A percentile compares a stretch with the other conserved stretches of the same genome.
Evolutionary conservation across 2,888 invertebrate genomes (phyloP).

Genomic region (Pinctada fucata): DNA sequence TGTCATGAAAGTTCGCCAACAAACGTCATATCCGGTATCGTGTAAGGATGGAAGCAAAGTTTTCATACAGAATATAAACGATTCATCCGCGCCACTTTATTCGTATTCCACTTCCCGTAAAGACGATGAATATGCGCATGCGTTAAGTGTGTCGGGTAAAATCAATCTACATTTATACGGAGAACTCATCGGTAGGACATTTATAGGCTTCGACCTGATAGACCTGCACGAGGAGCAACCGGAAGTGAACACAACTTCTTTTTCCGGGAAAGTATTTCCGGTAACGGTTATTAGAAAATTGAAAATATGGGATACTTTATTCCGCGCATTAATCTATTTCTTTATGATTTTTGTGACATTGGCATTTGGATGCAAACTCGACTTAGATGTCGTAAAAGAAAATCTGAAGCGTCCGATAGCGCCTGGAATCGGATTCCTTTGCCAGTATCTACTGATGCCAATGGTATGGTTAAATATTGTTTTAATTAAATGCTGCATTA

Average conservation of each 20-base stretch:
- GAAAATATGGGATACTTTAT: conserved; percentile 62
- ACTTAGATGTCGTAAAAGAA: conserved; percentile 73
- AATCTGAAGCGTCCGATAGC: conserved; percentile 78
- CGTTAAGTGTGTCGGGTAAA: background rate
- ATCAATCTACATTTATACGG: conserved; percentile 13
- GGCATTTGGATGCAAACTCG: conserved; percentile 78
- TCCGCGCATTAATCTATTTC: conserved; percentile 70
- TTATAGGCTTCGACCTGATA: background rate
- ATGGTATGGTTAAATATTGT: conserved; percentile 72
- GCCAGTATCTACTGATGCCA: conserved; percentile 80
- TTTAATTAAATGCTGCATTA: background rate
- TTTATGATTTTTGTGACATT: conserved; percentile 74
- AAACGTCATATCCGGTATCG: background rate
- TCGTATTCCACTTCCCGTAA: background rate
- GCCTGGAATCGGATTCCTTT: conserved; percentile 78
- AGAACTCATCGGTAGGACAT: conserved; percentile 16
- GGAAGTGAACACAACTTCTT: background rate
- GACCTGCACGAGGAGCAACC: background rate
- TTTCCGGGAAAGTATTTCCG: background rate
- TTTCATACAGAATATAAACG: background rate
- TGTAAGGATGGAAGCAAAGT: background rate
- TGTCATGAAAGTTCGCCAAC: background rate
- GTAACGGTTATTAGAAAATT: conserved; percentile 37
- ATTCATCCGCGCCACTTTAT: background rate
- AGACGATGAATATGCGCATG: background rate